Percentiles rank a stretch among this genome's conserved stretches.
These are phyloP conservation scores for Danaus melanippus DNA, from an alignment of 1,140 invertebrate genomes.

Conservation along the genomic window DNA sequence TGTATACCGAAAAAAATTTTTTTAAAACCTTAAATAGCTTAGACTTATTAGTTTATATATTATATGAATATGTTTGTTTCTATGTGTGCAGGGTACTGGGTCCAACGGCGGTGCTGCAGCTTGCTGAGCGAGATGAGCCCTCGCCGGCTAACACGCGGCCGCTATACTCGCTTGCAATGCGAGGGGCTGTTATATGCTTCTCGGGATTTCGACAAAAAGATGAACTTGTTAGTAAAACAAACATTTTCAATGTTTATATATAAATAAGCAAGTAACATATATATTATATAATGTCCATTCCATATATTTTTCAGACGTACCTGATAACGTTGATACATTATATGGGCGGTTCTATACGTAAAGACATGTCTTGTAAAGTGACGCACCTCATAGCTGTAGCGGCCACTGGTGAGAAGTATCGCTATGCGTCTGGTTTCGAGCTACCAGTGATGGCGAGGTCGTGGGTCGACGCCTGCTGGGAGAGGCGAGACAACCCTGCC, in stretches of 20 bases:
- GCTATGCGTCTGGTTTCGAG: conserved; percentile 89
- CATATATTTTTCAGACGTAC: conserved; percentile 74
- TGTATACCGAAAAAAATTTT: no score
- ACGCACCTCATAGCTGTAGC: conserved; percentile 94
- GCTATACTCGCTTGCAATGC: conserved; percentile 89
- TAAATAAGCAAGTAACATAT: neutral
- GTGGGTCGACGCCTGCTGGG: conserved; percentile 93
- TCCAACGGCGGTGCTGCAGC: conserved; percentile 82
- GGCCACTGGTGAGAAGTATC: conserved; percentile 88
- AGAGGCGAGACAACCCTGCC: conserved; percentile 77
- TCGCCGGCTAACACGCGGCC: conserved; percentile 82
- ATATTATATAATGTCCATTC: conserved; percentile 7
- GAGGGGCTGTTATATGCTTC: conserved; percentile 88
- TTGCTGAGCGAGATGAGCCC: conserved; percentile 79
- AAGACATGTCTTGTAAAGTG: conserved; percentile 88
- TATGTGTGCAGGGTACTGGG: conserved; percentile 77
- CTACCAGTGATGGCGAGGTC: conserved; percentile 89
- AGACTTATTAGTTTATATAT: no score
- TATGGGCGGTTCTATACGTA: conserved; percentile 95
- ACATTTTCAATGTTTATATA: no score
- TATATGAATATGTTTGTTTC: neutral
- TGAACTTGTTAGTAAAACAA: conserved; percentile 78
- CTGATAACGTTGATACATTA: conserved; percentile 90
- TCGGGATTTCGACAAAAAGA: conserved; percentile 91
- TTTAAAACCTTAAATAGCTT: no score